Conservation (phyloP, 1,140 invertebrate species). For the Nasonia vitripennis region DNA sequence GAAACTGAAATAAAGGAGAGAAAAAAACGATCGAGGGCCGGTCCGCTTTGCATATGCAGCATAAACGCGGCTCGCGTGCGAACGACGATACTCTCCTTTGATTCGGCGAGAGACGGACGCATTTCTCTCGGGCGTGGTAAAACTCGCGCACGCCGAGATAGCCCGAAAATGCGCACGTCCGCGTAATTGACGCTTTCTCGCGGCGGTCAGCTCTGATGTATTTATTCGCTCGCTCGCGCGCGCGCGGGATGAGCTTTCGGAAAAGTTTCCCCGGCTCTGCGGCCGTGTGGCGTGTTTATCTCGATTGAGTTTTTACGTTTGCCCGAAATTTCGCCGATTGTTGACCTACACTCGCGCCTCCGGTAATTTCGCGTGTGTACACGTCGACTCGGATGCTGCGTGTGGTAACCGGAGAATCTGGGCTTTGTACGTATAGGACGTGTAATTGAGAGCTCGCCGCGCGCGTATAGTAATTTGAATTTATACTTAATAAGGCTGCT, state of each 20-base stretch:
- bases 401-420: neutral
- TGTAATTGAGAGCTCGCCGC: neutral
- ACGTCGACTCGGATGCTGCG: neutral
- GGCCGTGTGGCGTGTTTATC: neutral
- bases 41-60: neutral
- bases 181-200: constrained; percentile 17
- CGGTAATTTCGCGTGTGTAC: neutral
- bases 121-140: neutral
- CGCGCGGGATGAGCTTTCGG: neutral
- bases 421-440: neutral
- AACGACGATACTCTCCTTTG: neutral
- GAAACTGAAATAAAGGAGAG: no score
- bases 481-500: neutral
- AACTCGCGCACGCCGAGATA: neutral
- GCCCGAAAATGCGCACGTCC: no score
- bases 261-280: neutral
- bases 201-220: neutral
- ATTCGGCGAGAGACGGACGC: neutral
- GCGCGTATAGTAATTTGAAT: neutral
- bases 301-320: neutral
- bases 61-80: neutral
- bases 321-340: constrained; percentile 2
- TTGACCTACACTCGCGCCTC: neutral
- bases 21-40: neutral
- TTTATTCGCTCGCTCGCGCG: neutral